Percentiles rank a stretch among this genome's conserved stretches.
These are phyloP conservation scores for Isichthys henryi DNA, from an alignment of 2,113 vertebrate species.

Conservation along the genomic window DNA sequence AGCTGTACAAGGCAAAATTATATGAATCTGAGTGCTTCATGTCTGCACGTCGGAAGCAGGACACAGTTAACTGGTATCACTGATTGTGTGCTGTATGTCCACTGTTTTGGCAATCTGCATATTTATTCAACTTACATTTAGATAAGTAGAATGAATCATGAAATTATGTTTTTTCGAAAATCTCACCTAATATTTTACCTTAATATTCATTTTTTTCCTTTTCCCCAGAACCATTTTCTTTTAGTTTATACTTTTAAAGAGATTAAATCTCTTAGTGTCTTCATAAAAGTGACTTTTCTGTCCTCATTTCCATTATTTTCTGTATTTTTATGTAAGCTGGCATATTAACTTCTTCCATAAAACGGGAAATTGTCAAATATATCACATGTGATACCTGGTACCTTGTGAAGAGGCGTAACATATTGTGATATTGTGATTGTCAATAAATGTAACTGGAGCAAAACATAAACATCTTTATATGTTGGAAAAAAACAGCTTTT, in stretches of 20 bases:
- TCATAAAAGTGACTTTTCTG: neutral
- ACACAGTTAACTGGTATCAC: neutral
- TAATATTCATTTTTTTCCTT: neutral
- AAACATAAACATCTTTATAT: neutral
- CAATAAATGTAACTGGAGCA: neutral
- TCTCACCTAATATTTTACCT: neutral
- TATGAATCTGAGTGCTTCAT: neutral
- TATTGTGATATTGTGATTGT: neutral
- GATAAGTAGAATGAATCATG: neutral
- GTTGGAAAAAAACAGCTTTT: neutral
- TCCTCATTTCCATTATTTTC: neutral
- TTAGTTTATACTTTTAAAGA: neutral
- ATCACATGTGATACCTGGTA: neutral
- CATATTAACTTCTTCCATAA: neutral
- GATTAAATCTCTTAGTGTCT: neutral
- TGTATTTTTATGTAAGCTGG: neutral
- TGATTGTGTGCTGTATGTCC: neutral
- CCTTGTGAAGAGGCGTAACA: neutral
- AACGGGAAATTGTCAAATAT: neutral
- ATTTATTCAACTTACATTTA: neutral
- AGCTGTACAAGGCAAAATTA: neutral
- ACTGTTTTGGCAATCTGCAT: neutral
- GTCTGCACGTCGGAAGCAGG: neutral
- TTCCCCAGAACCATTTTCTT: neutral
- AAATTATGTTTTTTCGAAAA: conserved; percentile 1